A percentile compares a stretch with the other conserved stretches of the same genome.
These are phyloP conservation scores for Toxotes lorentzi DNA, from an alignment of 2,797 vertebrate genomes.

Conservation along the genomic window DNA sequence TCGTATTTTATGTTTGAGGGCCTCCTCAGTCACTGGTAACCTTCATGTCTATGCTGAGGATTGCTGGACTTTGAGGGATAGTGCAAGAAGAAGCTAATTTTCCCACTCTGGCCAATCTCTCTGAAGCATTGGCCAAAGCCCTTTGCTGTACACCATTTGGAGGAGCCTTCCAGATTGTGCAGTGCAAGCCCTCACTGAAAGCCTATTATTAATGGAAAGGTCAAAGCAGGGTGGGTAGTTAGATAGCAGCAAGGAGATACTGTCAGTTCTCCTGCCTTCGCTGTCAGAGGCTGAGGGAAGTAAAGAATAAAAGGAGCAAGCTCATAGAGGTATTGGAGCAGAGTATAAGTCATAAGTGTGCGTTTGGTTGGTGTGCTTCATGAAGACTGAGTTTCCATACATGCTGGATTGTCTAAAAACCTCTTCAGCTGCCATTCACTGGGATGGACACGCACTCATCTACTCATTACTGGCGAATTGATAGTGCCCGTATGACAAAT, in stretches of 20 bases:
- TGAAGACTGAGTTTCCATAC: not conserved
- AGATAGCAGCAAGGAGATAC: conserved; percentile 69
- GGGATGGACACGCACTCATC: conserved; percentile 6
- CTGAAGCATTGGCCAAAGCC: conserved; percentile 53
- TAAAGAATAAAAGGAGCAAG: conserved; percentile 56
- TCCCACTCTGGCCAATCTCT: conserved; percentile 44
- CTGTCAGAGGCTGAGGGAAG: conserved; percentile 47
- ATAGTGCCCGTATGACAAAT: not conserved
- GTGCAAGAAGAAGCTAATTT: conserved; percentile 63
- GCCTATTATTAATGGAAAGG: conserved; percentile 85
- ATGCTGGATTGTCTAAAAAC: not conserved
- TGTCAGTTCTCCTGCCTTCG: conserved; percentile 60
- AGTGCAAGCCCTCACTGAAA: conserved; percentile 64
- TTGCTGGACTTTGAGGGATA: conserved; percentile 45
- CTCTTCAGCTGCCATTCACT: conserved; percentile 20
- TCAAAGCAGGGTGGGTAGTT: conserved; percentile 75
- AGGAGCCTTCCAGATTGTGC: conserved; percentile 55
- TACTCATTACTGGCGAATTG: not conserved
- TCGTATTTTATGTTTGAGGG: conserved; percentile 25
- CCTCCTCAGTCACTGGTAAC: conserved; percentile 35
- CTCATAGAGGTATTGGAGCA: conserved; percentile 32
- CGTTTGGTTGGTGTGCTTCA: not conserved
- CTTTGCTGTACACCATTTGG: conserved; percentile 67
- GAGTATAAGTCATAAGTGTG: conserved; percentile 2
- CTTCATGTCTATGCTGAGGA: conserved; percentile 45